Evolutionary conservation across 37 sponge, comb jelly and placozoan species (phyloP), one percentile per base, ranked within the genome.

Genomic region (Agelas oroides): DNA sequence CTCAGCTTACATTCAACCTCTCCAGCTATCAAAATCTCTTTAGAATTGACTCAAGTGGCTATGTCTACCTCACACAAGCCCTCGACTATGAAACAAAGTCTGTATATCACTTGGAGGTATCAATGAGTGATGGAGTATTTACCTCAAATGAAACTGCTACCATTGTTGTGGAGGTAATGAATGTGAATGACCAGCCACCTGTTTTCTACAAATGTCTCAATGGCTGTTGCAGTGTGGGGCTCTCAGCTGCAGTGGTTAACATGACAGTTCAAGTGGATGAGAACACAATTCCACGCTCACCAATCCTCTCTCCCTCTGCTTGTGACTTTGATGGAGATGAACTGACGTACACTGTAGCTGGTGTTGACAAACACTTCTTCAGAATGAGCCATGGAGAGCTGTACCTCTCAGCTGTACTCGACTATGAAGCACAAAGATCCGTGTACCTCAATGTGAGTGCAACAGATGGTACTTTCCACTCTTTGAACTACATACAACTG

Each of bases 181-280:
- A 86, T 36, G n/a, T 46, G 23, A 86, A 86, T 86, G 87, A 86
- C 54, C 31, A 63, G n/a, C 46, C 72, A 23, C 87, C 87, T 72
- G 65, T 86, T 0, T 86, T 86, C 63, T 59, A 71, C 31, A 40
- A 65, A 3, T 86, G 87, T 54, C 71, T 86, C 18, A 52, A 61
- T 52, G 79, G 87, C 46, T 86, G 87, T 46, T 86, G 87, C 71
- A 58, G 67, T 5, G 33, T 15, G 21, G 63, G 28, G 21, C 21
- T 33, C 21, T 33, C 35, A 39, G 63, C 37, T 28, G 12, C 61
- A 52, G 13, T 24, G 6, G 13, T 30, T 5, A 17, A 35, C 16
- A 27, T 86, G 0, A 61, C 37, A 2, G 52, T 79, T 17, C 35
- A 27, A 25, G 55, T 90, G 3, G 36, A 35, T 67, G 91, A 90